Evolutionary conservation across 2,888 invertebrate genomes (phyloP).

Genomic region (Bembecia ichneumoniformis): DNA sequence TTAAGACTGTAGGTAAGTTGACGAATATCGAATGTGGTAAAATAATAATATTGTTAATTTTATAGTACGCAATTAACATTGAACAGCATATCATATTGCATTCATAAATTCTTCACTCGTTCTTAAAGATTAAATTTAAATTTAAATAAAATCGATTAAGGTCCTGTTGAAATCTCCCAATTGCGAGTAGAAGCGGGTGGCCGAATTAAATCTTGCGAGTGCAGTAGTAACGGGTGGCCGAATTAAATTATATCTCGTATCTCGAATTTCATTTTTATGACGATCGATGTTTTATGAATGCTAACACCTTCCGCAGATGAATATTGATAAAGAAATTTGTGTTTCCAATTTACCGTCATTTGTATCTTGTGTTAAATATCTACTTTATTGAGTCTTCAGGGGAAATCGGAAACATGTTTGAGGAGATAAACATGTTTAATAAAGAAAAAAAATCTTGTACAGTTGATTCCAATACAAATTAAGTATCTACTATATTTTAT

Average conservation of each 20-base stretch:
- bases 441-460: too few relatives aligned
- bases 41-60: slow-evolving; percentile 1
- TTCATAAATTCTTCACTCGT: too few relatives aligned
- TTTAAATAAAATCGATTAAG: slow-evolving; percentile 3
- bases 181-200: background rate
- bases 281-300: slow-evolving; percentile 4
- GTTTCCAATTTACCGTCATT: background rate
- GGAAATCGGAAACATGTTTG: too few relatives aligned
- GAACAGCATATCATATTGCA: too few relatives aligned
- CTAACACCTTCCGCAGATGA: slow-evolving; percentile 7
- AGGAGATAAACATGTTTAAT: too few relatives aligned
- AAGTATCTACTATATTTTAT: too few relatives aligned
- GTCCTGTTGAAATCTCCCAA: background rate
- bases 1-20: too few relatives aligned
- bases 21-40: too few relatives aligned
- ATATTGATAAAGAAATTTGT: slow-evolving; percentile 6
- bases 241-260: slow-evolving; percentile 1
- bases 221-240: background rate
- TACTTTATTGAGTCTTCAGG: too few relatives aligned
- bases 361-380: background rate
- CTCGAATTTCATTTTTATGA: background rate
- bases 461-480: too few relatives aligned
- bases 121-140: background rate
- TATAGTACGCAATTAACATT: slow-evolving; percentile 3
- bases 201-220: background rate